phyloP scores from a whole-genome alignment of 2,888 invertebrate genomes.

The Caradrina kadenii region DNA sequence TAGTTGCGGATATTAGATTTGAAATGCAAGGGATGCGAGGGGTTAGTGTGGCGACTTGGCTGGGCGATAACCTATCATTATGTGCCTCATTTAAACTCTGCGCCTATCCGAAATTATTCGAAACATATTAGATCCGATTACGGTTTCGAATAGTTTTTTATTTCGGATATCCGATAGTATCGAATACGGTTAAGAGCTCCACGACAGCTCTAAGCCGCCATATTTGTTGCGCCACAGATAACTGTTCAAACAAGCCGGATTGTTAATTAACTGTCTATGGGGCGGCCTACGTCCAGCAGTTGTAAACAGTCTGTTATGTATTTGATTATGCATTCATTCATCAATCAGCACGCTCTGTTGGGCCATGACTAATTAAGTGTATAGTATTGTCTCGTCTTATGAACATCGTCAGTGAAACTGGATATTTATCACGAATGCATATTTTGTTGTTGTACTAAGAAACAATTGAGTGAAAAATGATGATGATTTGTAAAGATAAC shows the following conservation, averaged over 20 bases:
- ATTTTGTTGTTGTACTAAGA: slow-evolving; percentile 6
- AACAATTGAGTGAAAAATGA: neutral
- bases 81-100: too few relatives aligned
- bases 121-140: too few relatives aligned
- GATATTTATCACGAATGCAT: slow-evolving; percentile 38
- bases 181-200: too few relatives aligned
- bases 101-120: too few relatives aligned
- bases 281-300: slow-evolving; percentile 4
- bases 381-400: slow-evolving; percentile 24
- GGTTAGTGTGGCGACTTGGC: too few relatives aligned
- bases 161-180: too few relatives aligned
- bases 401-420: slow-evolving; percentile 42
- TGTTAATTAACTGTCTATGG: slow-evolving; percentile 17
- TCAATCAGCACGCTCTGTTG: slow-evolving; percentile 46
- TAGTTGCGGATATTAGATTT: too few relatives aligned
- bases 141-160: too few relatives aligned
- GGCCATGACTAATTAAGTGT: slow-evolving; percentile 38
- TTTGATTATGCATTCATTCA: slow-evolving; percentile 53
- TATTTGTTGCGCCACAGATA: slow-evolving; percentile 14
- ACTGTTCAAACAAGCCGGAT: slow-evolving; percentile 2
- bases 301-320: slow-evolving; percentile 40
- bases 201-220: neutral
- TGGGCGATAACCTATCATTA: too few relatives aligned
- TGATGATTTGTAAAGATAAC: neutral
- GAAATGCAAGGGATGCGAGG: too few relatives aligned